These are phyloP conservation scores for Dasypolia templi DNA, from an alignment of 2,888 invertebrate genomes.

Conservation along the genomic window DNA sequence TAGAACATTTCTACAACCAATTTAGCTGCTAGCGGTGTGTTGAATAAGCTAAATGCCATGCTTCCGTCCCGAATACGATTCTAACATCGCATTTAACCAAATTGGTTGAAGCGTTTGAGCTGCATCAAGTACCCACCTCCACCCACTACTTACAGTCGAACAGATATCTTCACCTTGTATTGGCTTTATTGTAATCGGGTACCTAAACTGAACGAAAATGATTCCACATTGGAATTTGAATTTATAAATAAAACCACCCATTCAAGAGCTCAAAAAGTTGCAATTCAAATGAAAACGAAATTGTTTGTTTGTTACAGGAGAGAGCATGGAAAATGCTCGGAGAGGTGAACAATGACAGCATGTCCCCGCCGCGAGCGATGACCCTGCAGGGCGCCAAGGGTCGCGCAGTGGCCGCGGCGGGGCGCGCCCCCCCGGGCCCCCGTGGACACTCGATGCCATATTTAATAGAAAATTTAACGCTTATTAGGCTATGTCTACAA, in stretches of 20 bases:
- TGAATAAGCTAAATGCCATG: conserved; percentile 31
- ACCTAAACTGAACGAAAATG: conserved; percentile 3
- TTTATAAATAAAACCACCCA: conserved; percentile 8
- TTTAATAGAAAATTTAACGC: conserved; percentile 84
- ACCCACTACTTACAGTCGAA: not conserved
- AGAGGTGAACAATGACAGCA: conserved; percentile 87
- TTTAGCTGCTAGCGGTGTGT: conserved; percentile 44
- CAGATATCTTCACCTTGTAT: not conserved
- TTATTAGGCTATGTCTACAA: conserved; percentile 89
- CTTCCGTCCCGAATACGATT: conserved; percentile 36
- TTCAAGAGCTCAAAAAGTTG: conserved; percentile 9
- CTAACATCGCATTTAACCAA: conserved; percentile 37
- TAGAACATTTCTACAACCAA: conserved; percentile 27
- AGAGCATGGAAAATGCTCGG: conserved; percentile 88
- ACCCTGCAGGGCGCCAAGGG: conserved; percentile 83
- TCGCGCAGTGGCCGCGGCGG: conserved; percentile 79
- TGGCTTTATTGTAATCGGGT: not conserved
- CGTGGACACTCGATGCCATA: conserved; percentile 77
- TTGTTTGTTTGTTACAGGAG: conserved; percentile 83
- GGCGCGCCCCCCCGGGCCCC: conserved; percentile 75
- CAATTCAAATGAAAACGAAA: conserved; percentile 36
- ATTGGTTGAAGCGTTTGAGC: conserved; percentile 34
- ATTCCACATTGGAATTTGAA: conserved; percentile 11
- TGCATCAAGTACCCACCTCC: not conserved
- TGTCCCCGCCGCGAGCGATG: conserved; percentile 88